Evolutionary conservation across 2,113 vertebrate genomes (phyloP).

Genomic region (Nerophis lumbriciformis): DNA sequence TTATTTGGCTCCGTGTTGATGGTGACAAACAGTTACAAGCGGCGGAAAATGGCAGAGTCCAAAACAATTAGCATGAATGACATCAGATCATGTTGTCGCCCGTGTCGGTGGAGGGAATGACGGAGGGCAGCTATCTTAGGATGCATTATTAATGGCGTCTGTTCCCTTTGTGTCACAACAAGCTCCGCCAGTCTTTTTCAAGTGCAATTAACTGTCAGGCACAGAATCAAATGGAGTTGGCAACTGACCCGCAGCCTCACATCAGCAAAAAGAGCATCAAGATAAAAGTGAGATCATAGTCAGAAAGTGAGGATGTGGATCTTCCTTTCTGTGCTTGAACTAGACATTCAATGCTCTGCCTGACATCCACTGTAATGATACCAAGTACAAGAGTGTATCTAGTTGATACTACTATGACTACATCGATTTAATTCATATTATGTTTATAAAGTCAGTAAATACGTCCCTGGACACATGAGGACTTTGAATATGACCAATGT

Average conservation of each 20-base stretch:
- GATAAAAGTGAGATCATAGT: background rate
- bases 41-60: background rate
- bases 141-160: slow-evolving; percentile 3
- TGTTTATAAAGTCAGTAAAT: too few relatives aligned
- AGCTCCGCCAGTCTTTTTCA: background rate
- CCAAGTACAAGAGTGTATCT: too few relatives aligned
- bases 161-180: slow-evolving; percentile 6
- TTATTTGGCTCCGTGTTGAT: background rate
- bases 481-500: too few relatives aligned
- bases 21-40: background rate
- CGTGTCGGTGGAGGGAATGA: background rate
- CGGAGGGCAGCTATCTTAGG: background rate
- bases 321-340: background rate
- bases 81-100: background rate
- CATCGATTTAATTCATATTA: too few relatives aligned
- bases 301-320: background rate
- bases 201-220: slow-evolving; percentile 4
- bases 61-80: background rate
- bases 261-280: slow-evolving; percentile 2
- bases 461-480: too few relatives aligned
- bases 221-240: background rate
- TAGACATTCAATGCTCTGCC: too few relatives aligned
- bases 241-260: background rate
- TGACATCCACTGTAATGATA: too few relatives aligned
- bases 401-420: too few relatives aligned